A percentile compares a stretch with the other conserved stretches of the same genome.
Evolutionary conservation across 2,888 invertebrate species (phyloP).

Genomic region (Oxytorus armatus): DNA sequence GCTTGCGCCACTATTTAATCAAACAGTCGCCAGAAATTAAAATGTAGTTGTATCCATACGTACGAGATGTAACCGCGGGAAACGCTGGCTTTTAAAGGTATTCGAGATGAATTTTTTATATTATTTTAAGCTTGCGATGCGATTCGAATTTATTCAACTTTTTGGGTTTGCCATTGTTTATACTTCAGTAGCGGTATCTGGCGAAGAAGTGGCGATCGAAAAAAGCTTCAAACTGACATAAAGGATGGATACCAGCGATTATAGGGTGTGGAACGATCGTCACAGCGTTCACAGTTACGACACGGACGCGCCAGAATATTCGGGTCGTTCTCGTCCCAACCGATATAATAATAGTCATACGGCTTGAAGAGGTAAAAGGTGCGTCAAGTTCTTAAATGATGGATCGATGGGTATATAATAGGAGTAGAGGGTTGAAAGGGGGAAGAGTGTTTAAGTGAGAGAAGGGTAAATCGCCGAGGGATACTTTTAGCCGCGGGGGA

Average conservation of each 20-base stretch:
- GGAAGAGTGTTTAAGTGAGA: conserved; percentile 25
- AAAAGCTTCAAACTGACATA: neutral
- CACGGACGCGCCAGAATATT: conserved; percentile 42
- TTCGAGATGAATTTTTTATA: conserved; percentile 11
- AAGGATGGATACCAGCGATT: conserved; percentile 15
- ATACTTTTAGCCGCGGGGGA: conserved; percentile 38
- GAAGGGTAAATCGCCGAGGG: conserved; percentile 64
- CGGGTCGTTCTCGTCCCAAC: conserved; percentile 7
- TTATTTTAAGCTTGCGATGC: no score
- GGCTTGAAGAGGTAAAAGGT: conserved; percentile 9
- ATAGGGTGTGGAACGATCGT: conserved; percentile 24
- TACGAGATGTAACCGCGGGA: no score
- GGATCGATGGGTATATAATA: conserved; percentile 48
- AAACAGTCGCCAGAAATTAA: no score
- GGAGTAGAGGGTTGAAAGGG: conserved; percentile 22
- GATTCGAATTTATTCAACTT: no score
- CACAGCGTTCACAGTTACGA: conserved; percentile 6
- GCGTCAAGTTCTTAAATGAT: conserved; percentile 58
- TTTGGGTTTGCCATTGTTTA: conserved; percentile 8
- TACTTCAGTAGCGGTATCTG: conserved; percentile 11
- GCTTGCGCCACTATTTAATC: no score
- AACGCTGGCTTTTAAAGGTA: no score
- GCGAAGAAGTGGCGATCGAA: neutral
- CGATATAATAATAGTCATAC: conserved; percentile 18
- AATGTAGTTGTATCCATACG: no score